Conservation (phyloP, 2,797 vertebrate species). For the Phaenicophaeus curvirostris region DNA sequence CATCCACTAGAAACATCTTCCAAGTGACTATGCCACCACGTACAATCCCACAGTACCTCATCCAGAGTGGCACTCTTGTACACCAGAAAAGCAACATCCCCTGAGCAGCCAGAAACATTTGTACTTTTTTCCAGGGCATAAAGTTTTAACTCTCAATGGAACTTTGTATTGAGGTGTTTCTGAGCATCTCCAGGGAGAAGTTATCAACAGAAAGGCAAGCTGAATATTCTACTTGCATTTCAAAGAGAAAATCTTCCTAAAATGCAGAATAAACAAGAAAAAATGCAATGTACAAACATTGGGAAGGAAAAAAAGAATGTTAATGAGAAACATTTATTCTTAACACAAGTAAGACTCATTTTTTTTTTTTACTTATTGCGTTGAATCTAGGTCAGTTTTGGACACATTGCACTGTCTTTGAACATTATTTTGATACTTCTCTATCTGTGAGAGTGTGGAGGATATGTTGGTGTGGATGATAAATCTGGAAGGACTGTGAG, state of each 20-base stretch:
- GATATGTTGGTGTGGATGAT: neutral
- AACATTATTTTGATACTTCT: neutral
- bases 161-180: neutral
- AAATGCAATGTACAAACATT: neutral
- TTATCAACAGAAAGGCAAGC: neutral
- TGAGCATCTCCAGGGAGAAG: neutral
- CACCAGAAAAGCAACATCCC: neutral
- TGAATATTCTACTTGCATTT: neutral
- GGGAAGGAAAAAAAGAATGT: neutral
- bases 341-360: neutral
- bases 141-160: neutral
- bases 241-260: neutral
- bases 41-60: accelerated
- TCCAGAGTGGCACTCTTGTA: neutral
- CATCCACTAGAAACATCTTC: neutral
- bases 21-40: accelerated
- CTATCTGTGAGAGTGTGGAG: neutral
- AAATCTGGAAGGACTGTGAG: neutral
- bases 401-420: neutral
- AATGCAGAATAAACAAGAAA: neutral
- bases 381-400: neutral
- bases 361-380: neutral
- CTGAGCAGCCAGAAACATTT: neutral
- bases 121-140: neutral
- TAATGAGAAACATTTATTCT: neutral